These are phyloP conservation scores for Melanostigma gelatinosum DNA, from an alignment of 2,113 vertebrate species.

Conservation along the genomic window DNA sequence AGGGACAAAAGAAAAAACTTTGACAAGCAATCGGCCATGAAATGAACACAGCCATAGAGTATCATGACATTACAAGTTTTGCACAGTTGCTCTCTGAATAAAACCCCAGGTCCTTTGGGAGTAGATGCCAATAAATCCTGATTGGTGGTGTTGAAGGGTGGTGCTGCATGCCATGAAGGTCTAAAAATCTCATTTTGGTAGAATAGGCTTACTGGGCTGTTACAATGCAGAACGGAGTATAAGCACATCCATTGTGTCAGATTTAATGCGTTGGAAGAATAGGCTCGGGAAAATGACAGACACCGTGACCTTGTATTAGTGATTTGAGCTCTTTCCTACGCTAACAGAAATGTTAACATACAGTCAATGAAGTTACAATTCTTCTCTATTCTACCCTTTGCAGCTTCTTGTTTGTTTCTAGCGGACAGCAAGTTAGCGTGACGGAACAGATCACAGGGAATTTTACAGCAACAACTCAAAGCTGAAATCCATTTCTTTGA, in stretches of 20 bases:
- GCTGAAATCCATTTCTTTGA: slow-evolving; percentile 23
- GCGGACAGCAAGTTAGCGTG: background rate
- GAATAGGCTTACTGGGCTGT: slow-evolving; percentile 47
- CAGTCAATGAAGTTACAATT: background rate
- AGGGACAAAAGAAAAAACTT: slow-evolving; percentile 36
- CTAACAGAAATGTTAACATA: slow-evolving; percentile 27
- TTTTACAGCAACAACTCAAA: slow-evolving; percentile 3
- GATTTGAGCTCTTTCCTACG: background rate
- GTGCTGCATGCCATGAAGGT: slow-evolving; percentile 36
- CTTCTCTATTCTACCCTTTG: background rate
- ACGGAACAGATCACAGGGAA: background rate
- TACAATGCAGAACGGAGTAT: slow-evolving; percentile 20
- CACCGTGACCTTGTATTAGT: slow-evolving; percentile 43
- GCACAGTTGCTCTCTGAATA: slow-evolving; percentile 39
- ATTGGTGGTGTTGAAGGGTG: slow-evolving; percentile 48
- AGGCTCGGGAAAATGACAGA: background rate
- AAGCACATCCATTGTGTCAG: slow-evolving; percentile 38
- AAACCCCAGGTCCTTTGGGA: slow-evolving; percentile 3
- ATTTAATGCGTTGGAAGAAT: slow-evolving; percentile 30
- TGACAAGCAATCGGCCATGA: slow-evolving; percentile 65
- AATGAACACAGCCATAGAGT: slow-evolving; percentile 67
- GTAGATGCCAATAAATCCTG: slow-evolving; percentile 17
- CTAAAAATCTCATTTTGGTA: slow-evolving; percentile 40
- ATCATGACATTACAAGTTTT: slow-evolving; percentile 49
- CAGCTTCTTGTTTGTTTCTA: slow-evolving; percentile 21